Evolutionary conservation across 2,888 invertebrate species (phyloP).

Genomic region (Poecilobothrus nobilitatus): DNA sequence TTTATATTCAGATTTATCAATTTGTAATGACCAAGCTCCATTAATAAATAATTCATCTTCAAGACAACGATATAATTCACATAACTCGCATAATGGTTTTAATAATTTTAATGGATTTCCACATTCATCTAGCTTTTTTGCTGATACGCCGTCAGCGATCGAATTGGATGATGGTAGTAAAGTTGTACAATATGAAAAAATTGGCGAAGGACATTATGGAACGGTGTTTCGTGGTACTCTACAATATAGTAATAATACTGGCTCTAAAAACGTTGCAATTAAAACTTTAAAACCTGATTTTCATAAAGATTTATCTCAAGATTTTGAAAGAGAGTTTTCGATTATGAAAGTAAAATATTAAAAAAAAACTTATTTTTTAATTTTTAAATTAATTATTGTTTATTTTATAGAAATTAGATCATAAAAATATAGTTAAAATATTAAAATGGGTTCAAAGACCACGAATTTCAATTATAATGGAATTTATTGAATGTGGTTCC

Average conservation of each 20-base stretch:
- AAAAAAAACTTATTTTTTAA: not conserved
- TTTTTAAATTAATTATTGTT: slow-evolving; percentile 13
- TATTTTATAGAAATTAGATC: slow-evolving; percentile 58
- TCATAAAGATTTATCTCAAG: slow-evolving; percentile 47
- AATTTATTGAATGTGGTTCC: slow-evolving; percentile 76
- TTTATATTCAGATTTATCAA: slow-evolving; percentile 13
- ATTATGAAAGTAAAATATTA: slow-evolving; percentile 69
- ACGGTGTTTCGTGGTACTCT: slow-evolving; percentile 65
- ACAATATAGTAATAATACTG: slow-evolving; percentile 28
- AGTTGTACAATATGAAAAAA: slow-evolving; percentile 34
- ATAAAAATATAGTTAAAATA: slow-evolving; percentile 82
- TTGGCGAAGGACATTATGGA: slow-evolving; percentile 71
- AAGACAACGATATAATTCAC: slow-evolving; percentile 8
- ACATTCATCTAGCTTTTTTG: slow-evolving; percentile 18
- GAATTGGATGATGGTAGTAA: slow-evolving; percentile 31
- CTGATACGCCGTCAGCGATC: slow-evolving; percentile 31
- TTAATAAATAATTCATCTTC: slow-evolving; percentile 11
- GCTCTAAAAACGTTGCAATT: slow-evolving; percentile 52
- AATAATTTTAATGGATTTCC: not conserved
- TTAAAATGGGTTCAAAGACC: slow-evolving; percentile 70
- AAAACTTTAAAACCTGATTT: slow-evolving; percentile 54
- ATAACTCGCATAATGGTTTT: slow-evolving; percentile 7
- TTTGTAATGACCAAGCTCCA: slow-evolving; percentile 15
- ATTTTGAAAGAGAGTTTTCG: slow-evolving; percentile 75
- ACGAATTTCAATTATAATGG: slow-evolving; percentile 78